Base-by-base conservation (phyloP, 1,140 invertebrate genomes). In the Drosophila mauritiana region DNA sequence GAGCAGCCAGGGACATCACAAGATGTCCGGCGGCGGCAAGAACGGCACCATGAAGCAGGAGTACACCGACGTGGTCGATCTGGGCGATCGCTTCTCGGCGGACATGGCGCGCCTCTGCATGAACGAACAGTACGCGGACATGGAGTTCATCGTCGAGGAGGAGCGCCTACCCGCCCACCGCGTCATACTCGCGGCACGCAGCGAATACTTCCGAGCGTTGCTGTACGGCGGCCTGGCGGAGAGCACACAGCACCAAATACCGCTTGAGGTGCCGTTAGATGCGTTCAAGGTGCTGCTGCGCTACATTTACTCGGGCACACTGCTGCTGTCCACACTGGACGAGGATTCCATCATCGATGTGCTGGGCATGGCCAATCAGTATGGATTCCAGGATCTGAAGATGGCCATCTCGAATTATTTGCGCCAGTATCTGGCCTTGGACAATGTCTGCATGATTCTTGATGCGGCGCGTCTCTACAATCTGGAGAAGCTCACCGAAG, bases 321-420 rank as follows among this genome's bases (percentile, higher is more conserved):
- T 99, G 94, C 96, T 96, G 51, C 93, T 99, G 31, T 94, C 95
- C 13, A 95, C 96, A 73, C 93, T 98, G 68, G 96, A 96, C 88
- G 97, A 98, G 91, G 97, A 98, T 73, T 94, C 96, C 40, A 94
- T 98, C 39, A 93, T 98, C 58, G 97, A 98, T 90, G 96, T 97
- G 46, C 93, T 98, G 52, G 97, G 96, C 6, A 94, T 99, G 86
- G 97, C 97, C 25, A 97, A 99, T 94, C 96, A 98, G 82, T 99
- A 98, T 94, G 98, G 98, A 37, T 99, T 99, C 94, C 94, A 95
- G 72, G 97, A 99, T 91, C 93, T 99, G 52, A 97, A 99, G 93
- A 93, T 95, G 8, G 95, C 97, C 12, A 97, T 99, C 67, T 99
- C 97, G 1, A 97, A 99, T 85, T 98, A 98, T 93, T 93, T 99